phyloP scores from a whole-genome alignment of 2,113 vertebrate genomes.

The Carassius gibelio region DNA sequence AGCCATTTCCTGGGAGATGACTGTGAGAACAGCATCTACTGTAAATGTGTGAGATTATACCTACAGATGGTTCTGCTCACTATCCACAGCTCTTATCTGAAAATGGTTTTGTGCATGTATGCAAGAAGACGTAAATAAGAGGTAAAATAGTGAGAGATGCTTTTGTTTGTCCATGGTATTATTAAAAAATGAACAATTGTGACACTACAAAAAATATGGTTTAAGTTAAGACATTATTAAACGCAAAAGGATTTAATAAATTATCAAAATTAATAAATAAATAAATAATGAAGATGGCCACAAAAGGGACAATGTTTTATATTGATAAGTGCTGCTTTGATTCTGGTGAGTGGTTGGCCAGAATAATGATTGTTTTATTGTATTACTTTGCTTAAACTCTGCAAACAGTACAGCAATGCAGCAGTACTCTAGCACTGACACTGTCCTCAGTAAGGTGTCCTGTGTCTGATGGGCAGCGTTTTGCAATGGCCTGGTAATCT shows the following conservation, averaged over 20 bases:
- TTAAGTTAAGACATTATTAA: neutral
- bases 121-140: neutral
- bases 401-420: neutral
- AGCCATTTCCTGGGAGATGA: conserved; percentile 21
- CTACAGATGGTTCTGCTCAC: neutral
- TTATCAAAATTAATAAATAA: neutral
- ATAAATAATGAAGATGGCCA: neutral
- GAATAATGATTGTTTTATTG: conserved; percentile 29
- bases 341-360: neutral
- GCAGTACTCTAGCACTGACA: conserved; percentile 18
- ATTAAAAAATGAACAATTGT: neutral
- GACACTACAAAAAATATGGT: neutral
- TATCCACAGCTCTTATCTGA: neutral
- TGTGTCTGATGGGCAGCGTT: conserved; percentile 35
- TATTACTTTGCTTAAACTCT: conserved; percentile 19
- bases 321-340: conserved; percentile 10
- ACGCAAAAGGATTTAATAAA: neutral
- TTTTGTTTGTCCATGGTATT: neutral
- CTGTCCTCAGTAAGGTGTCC: conserved; percentile 38
- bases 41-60: conserved; percentile 22
- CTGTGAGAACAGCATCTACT: neutral
- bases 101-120: neutral
- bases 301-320: neutral
- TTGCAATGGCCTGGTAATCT: conserved; percentile 39
- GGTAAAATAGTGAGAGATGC: neutral